A percentile compares a stretch with the other conserved stretches of the same genome.
Evolutionary conservation across 2,113 vertebrate species (phyloP).

Genomic region (Papio anubis): DNA sequence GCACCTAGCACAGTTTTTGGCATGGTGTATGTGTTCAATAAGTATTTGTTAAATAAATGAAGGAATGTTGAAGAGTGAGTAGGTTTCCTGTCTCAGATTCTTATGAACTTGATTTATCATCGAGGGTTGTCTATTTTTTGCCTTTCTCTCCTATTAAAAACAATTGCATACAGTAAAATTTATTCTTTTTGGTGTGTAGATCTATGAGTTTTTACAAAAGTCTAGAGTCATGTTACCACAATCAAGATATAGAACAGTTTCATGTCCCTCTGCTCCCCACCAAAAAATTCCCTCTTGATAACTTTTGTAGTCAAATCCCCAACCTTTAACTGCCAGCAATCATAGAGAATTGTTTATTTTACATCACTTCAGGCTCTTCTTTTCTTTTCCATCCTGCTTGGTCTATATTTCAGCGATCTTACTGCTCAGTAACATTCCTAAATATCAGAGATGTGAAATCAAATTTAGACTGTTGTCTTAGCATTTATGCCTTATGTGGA

Average conservation of each 20-base stretch:
- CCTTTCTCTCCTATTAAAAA: neutral
- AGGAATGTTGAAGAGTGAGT: neutral
- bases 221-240: neutral
- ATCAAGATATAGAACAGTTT: neutral
- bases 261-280: neutral
- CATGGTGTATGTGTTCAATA: neutral
- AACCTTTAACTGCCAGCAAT: neutral
- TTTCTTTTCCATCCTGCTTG: neutral
- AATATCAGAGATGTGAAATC: neutral
- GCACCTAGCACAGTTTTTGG: neutral
- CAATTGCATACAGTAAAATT: neutral
- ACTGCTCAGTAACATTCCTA: neutral
- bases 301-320: neutral
- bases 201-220: slow-evolving; percentile 9
- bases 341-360: neutral
- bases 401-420: neutral
- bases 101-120: neutral
- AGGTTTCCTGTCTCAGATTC: neutral
- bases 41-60: neutral
- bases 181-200: neutral
- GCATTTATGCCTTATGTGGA: neutral
- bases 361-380: neutral
- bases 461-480: neutral
- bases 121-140: neutral
- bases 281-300: neutral